A percentile compares a stretch with the other conserved stretches of the same genome.
Conservation (phyloP, 2,113 vertebrate species). For the Manacus vitellinus region DNA sequence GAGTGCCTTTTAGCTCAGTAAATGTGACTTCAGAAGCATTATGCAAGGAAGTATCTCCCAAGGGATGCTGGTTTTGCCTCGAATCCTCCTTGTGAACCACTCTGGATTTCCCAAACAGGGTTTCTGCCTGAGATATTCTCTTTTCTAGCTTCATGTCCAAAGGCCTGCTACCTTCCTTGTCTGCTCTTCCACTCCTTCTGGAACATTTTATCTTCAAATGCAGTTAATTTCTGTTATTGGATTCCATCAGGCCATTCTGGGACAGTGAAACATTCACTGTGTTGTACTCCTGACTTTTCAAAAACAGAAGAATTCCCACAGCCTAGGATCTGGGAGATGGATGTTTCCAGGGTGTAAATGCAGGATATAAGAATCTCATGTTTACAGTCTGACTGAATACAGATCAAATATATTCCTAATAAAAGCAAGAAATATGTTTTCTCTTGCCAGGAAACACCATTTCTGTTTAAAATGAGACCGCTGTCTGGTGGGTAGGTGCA, state of each 20-base stretch:
- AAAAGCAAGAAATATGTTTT: background rate
- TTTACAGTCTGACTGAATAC: background rate
- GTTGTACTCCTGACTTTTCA: background rate
- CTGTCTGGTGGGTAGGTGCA: background rate
- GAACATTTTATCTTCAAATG: background rate
- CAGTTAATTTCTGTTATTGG: background rate
- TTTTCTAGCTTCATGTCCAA: background rate
- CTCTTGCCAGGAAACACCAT: background rate
- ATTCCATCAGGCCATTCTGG: background rate
- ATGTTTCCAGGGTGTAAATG: background rate
- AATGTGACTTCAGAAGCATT: background rate
- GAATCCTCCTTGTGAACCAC: background rate
- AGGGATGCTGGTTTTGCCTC: background rate
- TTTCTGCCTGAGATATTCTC: background rate
- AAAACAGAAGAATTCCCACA: background rate
- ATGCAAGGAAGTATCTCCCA: background rate
- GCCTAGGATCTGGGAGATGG: background rate
- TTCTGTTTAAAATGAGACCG: background rate
- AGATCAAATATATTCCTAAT: background rate
- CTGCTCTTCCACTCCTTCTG: background rate
- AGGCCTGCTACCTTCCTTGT: background rate
- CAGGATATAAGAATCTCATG: background rate
- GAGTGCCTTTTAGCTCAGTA: background rate
- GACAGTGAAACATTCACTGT: background rate
- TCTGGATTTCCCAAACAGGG: background rate